A percentile compares a stretch with the other conserved stretches of the same genome.
Evolutionary conservation across 2,113 vertebrate genomes (phyloP).

Genomic region (Excalfactoria chinensis): DNA sequence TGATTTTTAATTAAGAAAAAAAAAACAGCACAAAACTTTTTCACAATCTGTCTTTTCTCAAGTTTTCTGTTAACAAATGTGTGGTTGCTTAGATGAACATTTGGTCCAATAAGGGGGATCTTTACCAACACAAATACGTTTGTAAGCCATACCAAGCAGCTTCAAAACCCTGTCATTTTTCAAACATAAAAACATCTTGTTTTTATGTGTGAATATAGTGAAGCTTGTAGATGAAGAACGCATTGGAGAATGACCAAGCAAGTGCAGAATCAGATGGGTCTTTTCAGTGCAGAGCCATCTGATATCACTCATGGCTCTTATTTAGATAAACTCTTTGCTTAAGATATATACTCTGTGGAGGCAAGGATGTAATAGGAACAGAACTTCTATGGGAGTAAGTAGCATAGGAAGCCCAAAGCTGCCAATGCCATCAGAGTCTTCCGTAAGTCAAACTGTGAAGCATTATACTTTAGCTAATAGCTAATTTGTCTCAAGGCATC

Average conservation of each 20-base stretch:
- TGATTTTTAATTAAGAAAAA: neutral
- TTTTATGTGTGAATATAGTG: neutral
- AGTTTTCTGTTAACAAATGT: neutral
- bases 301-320: neutral
- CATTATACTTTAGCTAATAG: slow-evolving; percentile 56
- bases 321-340: neutral
- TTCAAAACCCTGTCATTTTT: slow-evolving; percentile 19
- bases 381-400: neutral
- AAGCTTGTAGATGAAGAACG: slow-evolving; percentile 14
- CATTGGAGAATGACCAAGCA: slow-evolving; percentile 33
- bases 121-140: neutral
- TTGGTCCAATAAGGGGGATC: neutral
- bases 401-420: slow-evolving; percentile 2
- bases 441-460: slow-evolving; percentile 40
- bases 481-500: slow-evolving; percentile 32
- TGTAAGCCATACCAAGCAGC: neutral
- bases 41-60: neutral
- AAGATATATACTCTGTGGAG: neutral
- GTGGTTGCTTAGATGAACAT: neutral
- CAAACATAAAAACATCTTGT: neutral
- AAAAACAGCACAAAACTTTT: neutral
- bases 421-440: slow-evolving; percentile 42
- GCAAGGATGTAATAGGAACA: neutral
- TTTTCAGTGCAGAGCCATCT: neutral
- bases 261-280: neutral